Evolutionary conservation across 2,888 invertebrate genomes (phyloP), one percentile per base, ranked within the genome.

Genomic region (Acanthococcus lagerstroemiae): DNA sequence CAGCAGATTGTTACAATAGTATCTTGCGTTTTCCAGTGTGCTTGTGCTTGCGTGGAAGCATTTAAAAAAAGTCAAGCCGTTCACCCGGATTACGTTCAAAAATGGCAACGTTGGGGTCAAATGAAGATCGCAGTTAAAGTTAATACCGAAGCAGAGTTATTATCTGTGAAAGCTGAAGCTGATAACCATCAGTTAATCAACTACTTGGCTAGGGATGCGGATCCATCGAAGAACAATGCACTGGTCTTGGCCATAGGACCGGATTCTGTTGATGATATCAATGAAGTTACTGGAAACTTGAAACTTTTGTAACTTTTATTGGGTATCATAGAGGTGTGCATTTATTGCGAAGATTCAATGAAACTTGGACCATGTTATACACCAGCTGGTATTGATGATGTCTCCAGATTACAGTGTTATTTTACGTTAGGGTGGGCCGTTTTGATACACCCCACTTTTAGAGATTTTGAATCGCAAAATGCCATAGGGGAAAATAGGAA

Each of bases 1-100:
- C n/a, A n/a, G n/a, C n/a, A n/a, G n/a, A n/a, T n/a, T n/a, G n/a
- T n/a, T n/a, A n/a, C n/a, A 26, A n/a, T n/a, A n/a, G n/a, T n/a
- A n/a, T n/a, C n/a, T n/a, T n/a, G n/a, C n/a, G n/a, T n/a, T n/a
- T 60, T 61, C 9, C 54, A 63, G 63, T 30, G 54, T 19, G 63
- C 54, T 3, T n/a, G 37, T 2, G 63, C 63, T 24, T 63, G 63
- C 22, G n/a, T 63, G n/a, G 63, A 21, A 52, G 63, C 63, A 2
- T 63, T 37, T 19, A 52, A 27, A 44, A n/a, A 12, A 24, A 22
- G 63, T 44, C 30, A 27, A 3, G 24, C n/a, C 9, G 37, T 15
- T n/a, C 19, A 63, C 24, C 63, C 63, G 17, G 24, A 30, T 21
- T 63, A 24, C 3, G 25, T 63, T 1, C 52, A 54, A 44, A 27